Percentiles rank a stretch among this genome's conserved stretches.
phyloP scores from a whole-genome alignment of 1,140 invertebrate genomes.

The Trichonephila clavipes region DNA sequence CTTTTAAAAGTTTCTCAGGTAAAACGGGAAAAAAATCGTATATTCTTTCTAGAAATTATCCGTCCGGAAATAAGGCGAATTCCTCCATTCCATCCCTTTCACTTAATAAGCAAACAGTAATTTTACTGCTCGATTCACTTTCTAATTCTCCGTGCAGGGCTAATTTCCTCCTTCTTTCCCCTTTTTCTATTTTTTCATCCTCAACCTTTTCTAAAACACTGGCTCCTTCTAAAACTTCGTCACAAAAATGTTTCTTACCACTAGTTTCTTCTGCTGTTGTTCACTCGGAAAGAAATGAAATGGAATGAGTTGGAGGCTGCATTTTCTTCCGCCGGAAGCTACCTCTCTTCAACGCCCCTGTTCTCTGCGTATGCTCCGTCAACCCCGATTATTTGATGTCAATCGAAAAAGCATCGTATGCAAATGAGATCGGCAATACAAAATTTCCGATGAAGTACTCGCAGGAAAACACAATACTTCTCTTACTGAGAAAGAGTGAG shows the following conservation, averaged over 20 bases:
- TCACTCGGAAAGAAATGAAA: constrained; percentile 27
- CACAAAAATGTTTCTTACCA: constrained; percentile 40
- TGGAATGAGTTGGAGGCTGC: constrained; percentile 13
- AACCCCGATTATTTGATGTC: constrained; percentile 62
- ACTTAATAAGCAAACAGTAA: constrained; percentile 55
- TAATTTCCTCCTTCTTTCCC: constrained; percentile 16
- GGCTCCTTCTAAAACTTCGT: background rate
- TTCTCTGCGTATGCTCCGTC: background rate
- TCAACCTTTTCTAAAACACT: constrained; percentile 14
- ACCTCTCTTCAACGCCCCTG: background rate
- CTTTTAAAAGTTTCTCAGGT: constrained; percentile 1
- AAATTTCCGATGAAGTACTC: constrained; percentile 60
- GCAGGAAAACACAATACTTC: constrained; percentile 57
- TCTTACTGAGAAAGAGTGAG: constrained; percentile 6
- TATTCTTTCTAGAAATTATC: constrained; percentile 13
- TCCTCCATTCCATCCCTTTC: constrained; percentile 3
- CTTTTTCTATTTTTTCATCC: background rate
- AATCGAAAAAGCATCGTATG: constrained; percentile 56
- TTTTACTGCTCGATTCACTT: constrained; percentile 53
- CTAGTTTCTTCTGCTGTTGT: constrained; percentile 38
- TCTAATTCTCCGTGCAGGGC: constrained; percentile 25
- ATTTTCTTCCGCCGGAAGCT: constrained; percentile 44
- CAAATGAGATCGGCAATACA: constrained; percentile 68
- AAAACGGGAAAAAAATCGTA: background rate
- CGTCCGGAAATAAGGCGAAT: constrained; percentile 9